Conservation (phyloP, 1,140 invertebrate genomes). For the Hypsibius dujardini region DNA sequence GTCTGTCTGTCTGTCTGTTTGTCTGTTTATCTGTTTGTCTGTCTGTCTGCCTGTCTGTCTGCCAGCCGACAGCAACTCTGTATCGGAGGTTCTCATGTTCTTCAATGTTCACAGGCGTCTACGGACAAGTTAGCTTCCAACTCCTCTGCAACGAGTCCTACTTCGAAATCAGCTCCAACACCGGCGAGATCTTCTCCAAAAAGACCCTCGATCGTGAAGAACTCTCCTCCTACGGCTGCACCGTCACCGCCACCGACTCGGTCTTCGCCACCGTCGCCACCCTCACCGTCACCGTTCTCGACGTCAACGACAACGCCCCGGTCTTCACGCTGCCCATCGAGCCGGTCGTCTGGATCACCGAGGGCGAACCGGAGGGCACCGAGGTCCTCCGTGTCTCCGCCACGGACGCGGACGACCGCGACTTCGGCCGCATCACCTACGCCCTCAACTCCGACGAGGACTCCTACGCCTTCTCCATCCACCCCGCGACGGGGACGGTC, state of each 20-base stretch:
- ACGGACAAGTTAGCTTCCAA: too few relatives aligned
- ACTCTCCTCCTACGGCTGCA: constrained; percentile 54
- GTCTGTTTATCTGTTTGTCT: too few relatives aligned
- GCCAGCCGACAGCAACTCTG: too few relatives aligned
- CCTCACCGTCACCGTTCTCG: constrained; percentile 54
- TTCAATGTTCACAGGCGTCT: constrained; percentile 15
- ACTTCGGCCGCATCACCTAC: constrained; percentile 71
- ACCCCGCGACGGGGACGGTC: constrained; percentile 64
- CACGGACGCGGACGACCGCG: constrained; percentile 62
- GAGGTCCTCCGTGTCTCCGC: constrained; percentile 68
- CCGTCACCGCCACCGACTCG: constrained; percentile 64
- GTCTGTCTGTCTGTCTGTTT: too few relatives aligned
- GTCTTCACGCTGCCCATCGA: constrained; percentile 68
- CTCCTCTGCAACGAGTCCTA: constrained; percentile 14
- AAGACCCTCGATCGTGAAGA: constrained; percentile 63
- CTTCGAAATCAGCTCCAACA: constrained; percentile 27
- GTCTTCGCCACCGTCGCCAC: constrained; percentile 53
- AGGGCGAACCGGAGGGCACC: constrained; percentile 63
- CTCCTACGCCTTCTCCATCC: constrained; percentile 61
- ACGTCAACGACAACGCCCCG: constrained; percentile 77
- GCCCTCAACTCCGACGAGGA: constrained; percentile 64
- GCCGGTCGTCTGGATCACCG: constrained; percentile 63
- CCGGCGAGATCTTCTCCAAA: constrained; percentile 65
- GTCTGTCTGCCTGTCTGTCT: too few relatives aligned
- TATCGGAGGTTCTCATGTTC: too few relatives aligned